Base-by-base conservation (phyloP, 2,888 invertebrate species). In the Tiliacea citrago region DNA sequence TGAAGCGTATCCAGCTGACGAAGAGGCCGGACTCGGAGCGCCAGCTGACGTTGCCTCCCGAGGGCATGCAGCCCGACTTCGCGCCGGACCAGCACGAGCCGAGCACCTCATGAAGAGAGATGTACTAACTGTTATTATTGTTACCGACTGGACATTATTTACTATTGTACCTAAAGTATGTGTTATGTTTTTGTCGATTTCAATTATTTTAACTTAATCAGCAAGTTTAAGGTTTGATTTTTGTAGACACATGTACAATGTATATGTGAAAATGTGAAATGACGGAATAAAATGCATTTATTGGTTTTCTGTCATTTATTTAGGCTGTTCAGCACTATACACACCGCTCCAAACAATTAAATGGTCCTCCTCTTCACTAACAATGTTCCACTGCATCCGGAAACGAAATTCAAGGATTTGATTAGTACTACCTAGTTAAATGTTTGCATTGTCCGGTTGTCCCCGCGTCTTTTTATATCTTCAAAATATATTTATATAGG, bases 1-100 rank as follows among this genome's bases (percentile, higher is more conserved):
- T 95, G 76, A 91, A 90, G 84, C 90, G 78, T 58, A 74, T 0
- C 35, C 49, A 51, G 16, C 16, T 58, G 13, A 79, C 35, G 69
- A 61, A 63, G 61, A 18, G 18, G 24, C 24, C 45, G 13, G 45
- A 35, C 4, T 21, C 51, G 12, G 73, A 79, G 0, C 80, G 68
- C 24, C 74, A 80, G 80, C 47, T 80, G 0, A 68, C 65, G 55
- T 55, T 75, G 65, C 81, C 75, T 4, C 68, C 62, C 24, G 55
- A 51, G 49, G 62, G 55, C 35, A 0, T 0, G 10, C 10, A 0
- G 1, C 71, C 78, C 7, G 24, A 76, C 21, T 2, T 24, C 10
- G 57, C 78, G 9, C 69, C 68, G 7, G 68, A 47, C 8, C 47
- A 7, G 0, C 35, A n/a, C 18, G 68, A 68, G 12, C 55, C 53